A percentile compares a stretch with the other conserved stretches of the same genome.
Evolutionary conservation across 2,797 vertebrate species (phyloP).

Genomic region (Nyctibius grandis): DNA sequence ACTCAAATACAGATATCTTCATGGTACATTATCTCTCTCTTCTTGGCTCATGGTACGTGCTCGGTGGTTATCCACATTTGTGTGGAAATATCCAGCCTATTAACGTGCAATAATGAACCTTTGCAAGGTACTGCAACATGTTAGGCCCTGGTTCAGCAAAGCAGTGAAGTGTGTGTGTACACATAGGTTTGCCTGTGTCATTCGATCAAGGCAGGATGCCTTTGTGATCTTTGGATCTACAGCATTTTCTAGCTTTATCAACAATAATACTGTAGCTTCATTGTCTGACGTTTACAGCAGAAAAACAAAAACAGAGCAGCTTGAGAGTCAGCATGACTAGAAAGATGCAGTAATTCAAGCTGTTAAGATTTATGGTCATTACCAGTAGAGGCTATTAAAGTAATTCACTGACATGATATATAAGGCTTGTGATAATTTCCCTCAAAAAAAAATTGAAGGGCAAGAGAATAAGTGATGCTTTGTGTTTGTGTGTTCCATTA

Average conservation of each 20-base stretch:
- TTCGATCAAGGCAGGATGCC: background rate
- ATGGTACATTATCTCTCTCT: background rate
- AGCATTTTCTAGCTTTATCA: background rate
- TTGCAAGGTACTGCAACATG: background rate
- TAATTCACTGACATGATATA: background rate
- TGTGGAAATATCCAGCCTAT: background rate
- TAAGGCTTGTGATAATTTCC: background rate
- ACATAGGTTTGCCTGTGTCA: background rate
- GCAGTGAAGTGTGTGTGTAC: background rate
- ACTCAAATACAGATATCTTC: background rate
- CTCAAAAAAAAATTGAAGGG: background rate
- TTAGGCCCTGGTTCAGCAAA: background rate
- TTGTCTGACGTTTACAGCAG: slow-evolving; percentile 3
- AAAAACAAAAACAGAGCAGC: slow-evolving; percentile 41
- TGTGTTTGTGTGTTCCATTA: background rate
- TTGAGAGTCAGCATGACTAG: slow-evolving; percentile 39
- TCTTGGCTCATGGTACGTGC: background rate
- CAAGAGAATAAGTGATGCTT: background rate
- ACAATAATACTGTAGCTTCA: background rate
- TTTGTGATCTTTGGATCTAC: background rate
- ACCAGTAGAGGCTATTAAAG: background rate
- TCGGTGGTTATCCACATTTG: background rate
- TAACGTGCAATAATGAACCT: background rate
- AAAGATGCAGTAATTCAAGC: slow-evolving; percentile 28
- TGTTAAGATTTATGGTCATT: slow-evolving; percentile 28